Conservation (phyloP, 2,888 invertebrate species). For the Dusona sp. region DNA sequence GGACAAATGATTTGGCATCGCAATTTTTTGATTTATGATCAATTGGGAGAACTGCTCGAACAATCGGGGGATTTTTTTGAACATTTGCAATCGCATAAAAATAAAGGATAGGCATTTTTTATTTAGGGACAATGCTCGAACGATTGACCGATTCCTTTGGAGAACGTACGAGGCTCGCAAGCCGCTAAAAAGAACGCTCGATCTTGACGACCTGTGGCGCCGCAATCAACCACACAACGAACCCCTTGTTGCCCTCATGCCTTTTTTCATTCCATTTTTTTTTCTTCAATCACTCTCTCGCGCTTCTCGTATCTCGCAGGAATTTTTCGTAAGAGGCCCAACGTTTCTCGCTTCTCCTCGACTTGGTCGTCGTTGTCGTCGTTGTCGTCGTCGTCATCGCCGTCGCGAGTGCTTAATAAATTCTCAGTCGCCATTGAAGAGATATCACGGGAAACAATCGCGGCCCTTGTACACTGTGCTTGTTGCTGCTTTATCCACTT, state of each 20-base stretch:
- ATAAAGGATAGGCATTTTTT: too few relatives aligned
- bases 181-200: constrained; percentile 13
- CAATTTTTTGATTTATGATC: too few relatives aligned
- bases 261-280: not conserved
- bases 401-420: constrained; percentile 11
- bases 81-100: too few relatives aligned
- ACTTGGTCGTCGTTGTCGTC: constrained; percentile 3
- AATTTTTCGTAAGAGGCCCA: constrained; percentile 14
- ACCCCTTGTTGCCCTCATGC: constrained; percentile 47
- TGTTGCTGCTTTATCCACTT: not conserved
- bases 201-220: constrained; percentile 54
- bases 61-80: too few relatives aligned
- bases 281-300: constrained; percentile 6
- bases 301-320: not conserved
- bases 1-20: too few relatives aligned
- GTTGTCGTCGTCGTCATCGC: constrained; percentile 2
- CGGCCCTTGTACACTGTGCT: constrained; percentile 19
- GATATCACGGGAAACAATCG: constrained; percentile 36
- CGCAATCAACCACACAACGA: constrained; percentile 62
- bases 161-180: not conserved
- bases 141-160: not conserved
- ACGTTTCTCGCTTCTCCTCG: not conserved
- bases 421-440: constrained; percentile 18
- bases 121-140: not conserved
- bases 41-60: too few relatives aligned